Conservation (phyloP, 2,113 vertebrate species). For the Prinia subflava region DNA sequence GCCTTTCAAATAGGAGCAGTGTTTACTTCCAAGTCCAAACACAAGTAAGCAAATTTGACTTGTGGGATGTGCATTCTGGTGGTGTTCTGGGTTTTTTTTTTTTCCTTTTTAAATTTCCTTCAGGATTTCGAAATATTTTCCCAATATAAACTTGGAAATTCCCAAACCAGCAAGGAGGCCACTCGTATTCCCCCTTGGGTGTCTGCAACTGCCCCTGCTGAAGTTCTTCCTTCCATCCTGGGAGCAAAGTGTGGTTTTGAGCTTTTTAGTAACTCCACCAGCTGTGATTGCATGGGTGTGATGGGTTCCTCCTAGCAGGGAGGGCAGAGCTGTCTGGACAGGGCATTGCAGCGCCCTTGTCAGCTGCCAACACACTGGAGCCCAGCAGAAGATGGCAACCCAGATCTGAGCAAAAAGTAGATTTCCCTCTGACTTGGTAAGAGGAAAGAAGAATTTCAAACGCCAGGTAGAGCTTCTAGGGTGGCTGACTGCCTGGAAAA, state of each 20-base stretch:
- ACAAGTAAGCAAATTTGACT: not conserved
- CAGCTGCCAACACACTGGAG: not conserved
- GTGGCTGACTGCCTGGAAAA: not conserved
- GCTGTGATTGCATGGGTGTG: not conserved
- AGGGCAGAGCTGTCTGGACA: not conserved
- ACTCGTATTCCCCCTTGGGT: fast-evolving
- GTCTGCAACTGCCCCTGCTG: not conserved
- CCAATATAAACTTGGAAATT: not conserved
- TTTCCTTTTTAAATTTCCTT: not conserved
- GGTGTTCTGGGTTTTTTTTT: fast-evolving
- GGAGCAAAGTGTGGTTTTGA: not conserved
- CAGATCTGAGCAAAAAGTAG: not conserved
- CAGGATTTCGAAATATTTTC: not conserved
- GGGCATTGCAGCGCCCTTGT: not conserved
- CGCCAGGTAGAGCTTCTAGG: not conserved
- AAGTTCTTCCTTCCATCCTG: fast-evolving
- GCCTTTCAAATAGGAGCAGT: not conserved
- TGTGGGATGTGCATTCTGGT: not conserved
- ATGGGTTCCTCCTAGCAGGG: not conserved
- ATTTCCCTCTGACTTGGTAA: not conserved
- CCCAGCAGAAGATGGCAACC: not conserved
- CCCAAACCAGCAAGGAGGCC: not conserved
- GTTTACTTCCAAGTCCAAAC: not conserved
- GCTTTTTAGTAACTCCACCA: not conserved
- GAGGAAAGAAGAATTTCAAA: not conserved